Conservation (phyloP, 2,113 vertebrate species). For the Heptranchias perlo region DNA sequence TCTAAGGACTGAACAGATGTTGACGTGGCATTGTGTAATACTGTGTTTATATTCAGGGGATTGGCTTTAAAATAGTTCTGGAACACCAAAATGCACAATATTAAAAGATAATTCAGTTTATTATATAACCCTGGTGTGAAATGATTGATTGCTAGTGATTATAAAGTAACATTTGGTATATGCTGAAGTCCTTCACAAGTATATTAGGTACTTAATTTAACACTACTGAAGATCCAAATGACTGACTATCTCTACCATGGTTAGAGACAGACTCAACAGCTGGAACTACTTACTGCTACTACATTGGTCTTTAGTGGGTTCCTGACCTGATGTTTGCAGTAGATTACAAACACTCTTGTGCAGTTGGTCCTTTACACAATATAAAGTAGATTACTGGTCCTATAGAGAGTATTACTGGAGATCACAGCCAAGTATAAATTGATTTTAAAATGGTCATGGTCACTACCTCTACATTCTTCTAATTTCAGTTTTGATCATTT, state of each 20-base stretch:
- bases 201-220: neutral
- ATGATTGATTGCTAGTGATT: neutral
- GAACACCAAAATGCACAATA: neutral
- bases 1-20: too few species aligned
- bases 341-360: neutral
- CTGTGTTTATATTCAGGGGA: neutral
- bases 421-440: neutral
- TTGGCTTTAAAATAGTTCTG: neutral
- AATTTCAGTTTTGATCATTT: neutral
- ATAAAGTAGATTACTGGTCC: neutral
- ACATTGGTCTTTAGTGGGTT: neutral
- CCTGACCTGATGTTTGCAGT: neutral
- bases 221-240: neutral
- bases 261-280: neutral
- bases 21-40: neutral
- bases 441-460: neutral
- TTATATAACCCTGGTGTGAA: neutral
- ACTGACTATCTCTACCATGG: neutral
- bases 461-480: neutral
- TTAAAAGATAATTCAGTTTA: neutral
- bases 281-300: neutral
- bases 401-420: neutral
- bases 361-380: neutral
- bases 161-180: neutral
- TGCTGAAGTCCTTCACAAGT: neutral